Conservation (phyloP, 2,113 vertebrate species). For the Burhinus bistriatus region DNA sequence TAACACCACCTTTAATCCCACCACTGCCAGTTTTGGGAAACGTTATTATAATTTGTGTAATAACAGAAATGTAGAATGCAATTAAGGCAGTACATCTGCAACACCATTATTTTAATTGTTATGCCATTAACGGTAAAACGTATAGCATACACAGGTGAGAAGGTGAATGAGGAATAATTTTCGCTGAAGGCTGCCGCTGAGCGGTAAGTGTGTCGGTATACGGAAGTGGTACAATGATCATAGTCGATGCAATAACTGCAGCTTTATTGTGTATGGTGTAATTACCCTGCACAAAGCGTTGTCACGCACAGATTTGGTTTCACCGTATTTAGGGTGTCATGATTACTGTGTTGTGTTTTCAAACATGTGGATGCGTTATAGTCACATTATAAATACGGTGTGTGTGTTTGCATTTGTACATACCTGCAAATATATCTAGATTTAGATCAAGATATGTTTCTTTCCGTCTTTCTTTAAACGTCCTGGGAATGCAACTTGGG, state of each 20-base stretch:
- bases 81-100: neutral
- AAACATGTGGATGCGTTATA: neutral
- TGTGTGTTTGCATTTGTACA: neutral
- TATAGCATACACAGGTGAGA: neutral
- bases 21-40: neutral
- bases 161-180: constrained; percentile 11
- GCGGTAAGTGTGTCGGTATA: neutral
- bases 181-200: neutral
- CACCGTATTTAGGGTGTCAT: neutral
- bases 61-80: neutral
- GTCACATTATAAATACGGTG: neutral
- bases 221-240: neutral
- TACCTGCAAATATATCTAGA: neutral
- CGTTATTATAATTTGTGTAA: neutral
- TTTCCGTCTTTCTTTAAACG: neutral
- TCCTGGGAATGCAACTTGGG: neutral
- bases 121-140: constrained; percentile 26
- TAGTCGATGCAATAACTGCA: neutral
- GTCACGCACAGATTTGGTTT: neutral
- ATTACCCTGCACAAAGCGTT: neutral
- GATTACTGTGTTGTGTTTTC: neutral
- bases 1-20: neutral
- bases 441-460: neutral
- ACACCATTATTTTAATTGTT: constrained; percentile 9
- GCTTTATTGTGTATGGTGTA: neutral